Base-by-base conservation (phyloP, 2,888 invertebrate genomes). In the Latrodectus hesperus region DNA sequence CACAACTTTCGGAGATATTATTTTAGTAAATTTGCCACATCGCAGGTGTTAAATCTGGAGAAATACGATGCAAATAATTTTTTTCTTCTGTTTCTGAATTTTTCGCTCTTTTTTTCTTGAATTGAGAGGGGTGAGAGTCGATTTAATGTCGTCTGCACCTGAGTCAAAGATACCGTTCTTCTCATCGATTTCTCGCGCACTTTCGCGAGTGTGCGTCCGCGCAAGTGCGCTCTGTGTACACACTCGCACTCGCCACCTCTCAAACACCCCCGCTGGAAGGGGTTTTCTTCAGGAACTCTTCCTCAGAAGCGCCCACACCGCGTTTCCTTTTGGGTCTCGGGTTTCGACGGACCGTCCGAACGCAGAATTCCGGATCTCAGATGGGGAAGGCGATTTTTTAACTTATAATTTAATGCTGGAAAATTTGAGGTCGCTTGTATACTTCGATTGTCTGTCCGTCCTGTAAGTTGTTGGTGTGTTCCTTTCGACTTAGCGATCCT, bases 171-270 rank as follows among this genome's bases (percentile, higher is more conserved):
- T 73, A 65, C 73, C 12, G n/a, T 16, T 12, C 12, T 49, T 55
- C 55, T 6, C 83, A 83, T 83, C 83, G 83, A 83, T 83, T 75
- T 67, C 65, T 22, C 53, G 60, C 55, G 55, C 60, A 26, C 75
- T 38, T 64, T 16, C 51, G 16, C 51, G 76, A 75, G 26, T 14
- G 75, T 83, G 83, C 83, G 74, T 73, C 83, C 17, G 83, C 83
- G 83, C 83, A 83, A 72, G 60, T 83, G 76, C 76, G 26, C 75
- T 55, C 64, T 67, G 65, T 10, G 10, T 14, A 14, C n/a, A 49
- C n/a, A n/a, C 52, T 22, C 22, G 22, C 38, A 38, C 38, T 38
- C 38, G 6, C 38, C 38, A 38, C 38, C 11, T 11, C 60, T 60
- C n/a, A 60, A 60, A 60, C 9, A 60, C 12, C 14, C 60, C 60